Evolutionary conservation across 2,113 vertebrate species (phyloP).

Genomic region (Micronycteris hirsuta): DNA sequence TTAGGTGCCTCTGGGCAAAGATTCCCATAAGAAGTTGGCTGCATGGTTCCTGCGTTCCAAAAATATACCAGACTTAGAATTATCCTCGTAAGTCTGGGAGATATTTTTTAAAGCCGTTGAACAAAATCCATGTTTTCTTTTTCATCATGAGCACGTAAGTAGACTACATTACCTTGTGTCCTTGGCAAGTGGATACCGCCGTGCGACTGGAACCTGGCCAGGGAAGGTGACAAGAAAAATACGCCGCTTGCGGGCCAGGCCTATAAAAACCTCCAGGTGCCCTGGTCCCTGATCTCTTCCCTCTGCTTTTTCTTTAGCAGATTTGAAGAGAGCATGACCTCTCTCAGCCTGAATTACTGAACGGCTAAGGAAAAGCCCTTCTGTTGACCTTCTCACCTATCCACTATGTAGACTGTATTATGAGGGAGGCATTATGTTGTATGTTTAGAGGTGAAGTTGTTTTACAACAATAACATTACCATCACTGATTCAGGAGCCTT

Average conservation of each 20-base stretch:
- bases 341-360: background rate
- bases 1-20: background rate
- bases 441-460: background rate
- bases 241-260: background rate
- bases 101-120: background rate
- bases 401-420: background rate
- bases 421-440: background rate
- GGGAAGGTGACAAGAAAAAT: background rate
- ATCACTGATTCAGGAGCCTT: background rate
- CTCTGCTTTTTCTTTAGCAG: background rate
- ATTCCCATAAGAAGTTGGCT: background rate
- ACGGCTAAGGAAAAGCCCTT: background rate
- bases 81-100: background rate
- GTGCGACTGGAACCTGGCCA: background rate
- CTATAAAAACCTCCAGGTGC: background rate
- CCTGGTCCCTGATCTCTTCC: background rate
- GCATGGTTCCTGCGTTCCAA: background rate
- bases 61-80: background rate
- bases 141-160: background rate
- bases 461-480: background rate
- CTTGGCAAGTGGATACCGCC: background rate
- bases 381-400: background rate
- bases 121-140: background rate
- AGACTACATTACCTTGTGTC: background rate
- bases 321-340: background rate